Conservation (phyloP, 1,140 invertebrate genomes). For the Bactericera cockerelli region DNA sequence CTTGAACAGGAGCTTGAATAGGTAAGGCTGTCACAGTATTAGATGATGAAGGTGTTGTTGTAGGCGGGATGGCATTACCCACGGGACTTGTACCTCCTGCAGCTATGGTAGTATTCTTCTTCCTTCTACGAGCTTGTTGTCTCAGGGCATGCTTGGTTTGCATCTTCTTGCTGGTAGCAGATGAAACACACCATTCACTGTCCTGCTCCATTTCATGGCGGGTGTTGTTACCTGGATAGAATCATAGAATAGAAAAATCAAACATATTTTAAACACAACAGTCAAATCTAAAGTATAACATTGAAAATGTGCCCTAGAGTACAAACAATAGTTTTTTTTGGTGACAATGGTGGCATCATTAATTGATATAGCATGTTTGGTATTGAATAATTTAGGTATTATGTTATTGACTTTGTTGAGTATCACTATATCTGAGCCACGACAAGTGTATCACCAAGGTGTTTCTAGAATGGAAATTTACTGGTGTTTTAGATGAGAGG, state of each 20-base stretch:
- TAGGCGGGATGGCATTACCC: neutral
- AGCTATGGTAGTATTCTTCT: conserved; percentile 58
- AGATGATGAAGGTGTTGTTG: neutral
- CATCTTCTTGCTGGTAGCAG: conserved; percentile 14
- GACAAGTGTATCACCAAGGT: too few species aligned
- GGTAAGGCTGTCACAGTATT: conserved; percentile 30
- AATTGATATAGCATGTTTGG: too few species aligned
- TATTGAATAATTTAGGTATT: too few species aligned
- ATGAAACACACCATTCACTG: conserved; percentile 16
- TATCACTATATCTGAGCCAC: too few species aligned
- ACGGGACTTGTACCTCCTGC: conserved; percentile 43
- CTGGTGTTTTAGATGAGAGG: too few species aligned
- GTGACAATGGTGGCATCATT: too few species aligned
- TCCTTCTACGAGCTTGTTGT: conserved; percentile 59
- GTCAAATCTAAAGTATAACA: neutral
- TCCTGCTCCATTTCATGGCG: conserved; percentile 10
- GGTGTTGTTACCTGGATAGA: conserved; percentile 9
- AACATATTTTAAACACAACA: neutral
- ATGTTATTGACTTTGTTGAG: too few species aligned
- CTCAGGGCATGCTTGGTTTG: conserved; percentile 44
- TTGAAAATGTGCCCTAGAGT: neutral
- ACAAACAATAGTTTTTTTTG: too few species aligned
- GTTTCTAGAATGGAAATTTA: too few species aligned
- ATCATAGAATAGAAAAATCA: neutral
- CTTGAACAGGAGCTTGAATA: conserved; percentile 17